Percentiles rank a stretch among this genome's conserved stretches.
phyloP scores from a whole-genome alignment of 2,888 invertebrate genomes.

The Cyrtodaria siliqua region DNA sequence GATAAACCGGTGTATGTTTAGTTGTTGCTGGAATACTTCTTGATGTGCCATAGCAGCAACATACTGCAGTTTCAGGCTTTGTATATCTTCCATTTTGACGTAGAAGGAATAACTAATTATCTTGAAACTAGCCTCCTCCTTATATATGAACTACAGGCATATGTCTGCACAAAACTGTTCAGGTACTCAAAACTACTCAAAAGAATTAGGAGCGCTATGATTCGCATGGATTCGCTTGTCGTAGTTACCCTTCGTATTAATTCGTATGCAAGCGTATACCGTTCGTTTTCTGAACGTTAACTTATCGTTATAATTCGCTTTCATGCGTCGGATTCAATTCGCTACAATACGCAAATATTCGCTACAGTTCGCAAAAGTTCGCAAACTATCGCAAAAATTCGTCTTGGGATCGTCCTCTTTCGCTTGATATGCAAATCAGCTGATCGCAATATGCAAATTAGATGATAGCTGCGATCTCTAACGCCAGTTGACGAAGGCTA shows the following conservation, averaged over 20 bases:
- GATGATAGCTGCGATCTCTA: conserved; percentile 34
- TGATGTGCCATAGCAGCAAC: conserved; percentile 35
- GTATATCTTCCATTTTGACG: conserved; percentile 44
- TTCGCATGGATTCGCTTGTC: conserved; percentile 30
- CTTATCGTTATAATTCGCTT: conserved; percentile 30
- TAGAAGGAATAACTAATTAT: conserved; percentile 33
- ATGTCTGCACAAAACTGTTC: conserved; percentile 12
- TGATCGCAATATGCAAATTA: conserved; percentile 29
- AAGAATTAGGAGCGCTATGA: conserved; percentile 4
- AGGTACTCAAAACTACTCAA: conserved; percentile 9
- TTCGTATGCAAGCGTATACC: conserved; percentile 25
- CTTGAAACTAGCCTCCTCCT: conserved; percentile 19
- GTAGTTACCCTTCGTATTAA: conserved; percentile 30
- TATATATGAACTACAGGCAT: conserved; percentile 16
- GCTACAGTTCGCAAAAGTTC: conserved; percentile 21
- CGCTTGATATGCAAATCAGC: conserved; percentile 43
- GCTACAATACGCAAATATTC: conserved; percentile 28
- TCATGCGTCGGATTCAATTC: conserved; percentile 27
- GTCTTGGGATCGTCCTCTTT: conserved; percentile 35
- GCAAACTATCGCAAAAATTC: conserved; percentile 31
- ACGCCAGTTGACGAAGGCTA: conserved; percentile 32
- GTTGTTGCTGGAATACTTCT: conserved; percentile 31
- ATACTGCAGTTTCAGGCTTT: conserved; percentile 37
- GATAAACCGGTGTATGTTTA: conserved; percentile 34
- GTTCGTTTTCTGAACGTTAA: conserved; percentile 28